Conservation (phyloP, 2,888 invertebrate genomes). For the Frankliniella intonsa region DNA sequence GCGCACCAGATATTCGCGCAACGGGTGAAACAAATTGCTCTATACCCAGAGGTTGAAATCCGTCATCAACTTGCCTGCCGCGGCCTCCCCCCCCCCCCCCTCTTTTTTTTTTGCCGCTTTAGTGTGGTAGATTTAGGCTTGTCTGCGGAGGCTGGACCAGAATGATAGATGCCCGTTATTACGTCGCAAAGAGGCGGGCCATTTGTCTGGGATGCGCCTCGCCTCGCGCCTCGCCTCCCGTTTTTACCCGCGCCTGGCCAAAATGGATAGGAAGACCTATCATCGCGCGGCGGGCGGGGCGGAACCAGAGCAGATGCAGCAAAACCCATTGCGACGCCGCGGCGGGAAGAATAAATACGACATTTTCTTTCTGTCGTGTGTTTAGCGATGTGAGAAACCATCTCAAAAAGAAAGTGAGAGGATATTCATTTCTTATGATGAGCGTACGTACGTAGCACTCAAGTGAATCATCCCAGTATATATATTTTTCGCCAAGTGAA, state of each 20-base stretch:
- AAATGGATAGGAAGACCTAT: too few species aligned
- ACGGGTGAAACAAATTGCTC: slow-evolving; percentile 17
- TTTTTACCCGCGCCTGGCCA: not conserved
- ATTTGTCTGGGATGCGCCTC: slow-evolving; percentile 7
- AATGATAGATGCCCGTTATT: slow-evolving; percentile 14
- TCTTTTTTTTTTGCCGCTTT: not conserved
- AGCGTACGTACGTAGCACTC: too few species aligned
- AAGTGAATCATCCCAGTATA: too few species aligned
- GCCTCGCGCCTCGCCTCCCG: not conserved
- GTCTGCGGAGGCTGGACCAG: slow-evolving; percentile 6
- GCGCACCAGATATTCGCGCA: not conserved
- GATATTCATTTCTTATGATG: too few species aligned
- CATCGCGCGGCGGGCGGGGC: too few species aligned
- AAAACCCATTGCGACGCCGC: too few species aligned
- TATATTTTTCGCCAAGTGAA: too few species aligned
- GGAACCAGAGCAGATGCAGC: too few species aligned
- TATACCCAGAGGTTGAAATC: not conserved
- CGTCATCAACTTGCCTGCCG: not conserved
- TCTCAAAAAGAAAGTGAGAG: too few species aligned
- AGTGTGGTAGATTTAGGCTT: slow-evolving; percentile 25
- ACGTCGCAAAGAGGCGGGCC: not conserved
- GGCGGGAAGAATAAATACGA: too few species aligned
- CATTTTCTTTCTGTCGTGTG: too few species aligned
- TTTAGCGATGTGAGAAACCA: too few species aligned
- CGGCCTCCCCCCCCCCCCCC: not conserved